Evolutionary conservation across 2,888 invertebrate species (phyloP), one percentile per base, ranked within the genome.

Genomic region (Erebia aethiops): DNA sequence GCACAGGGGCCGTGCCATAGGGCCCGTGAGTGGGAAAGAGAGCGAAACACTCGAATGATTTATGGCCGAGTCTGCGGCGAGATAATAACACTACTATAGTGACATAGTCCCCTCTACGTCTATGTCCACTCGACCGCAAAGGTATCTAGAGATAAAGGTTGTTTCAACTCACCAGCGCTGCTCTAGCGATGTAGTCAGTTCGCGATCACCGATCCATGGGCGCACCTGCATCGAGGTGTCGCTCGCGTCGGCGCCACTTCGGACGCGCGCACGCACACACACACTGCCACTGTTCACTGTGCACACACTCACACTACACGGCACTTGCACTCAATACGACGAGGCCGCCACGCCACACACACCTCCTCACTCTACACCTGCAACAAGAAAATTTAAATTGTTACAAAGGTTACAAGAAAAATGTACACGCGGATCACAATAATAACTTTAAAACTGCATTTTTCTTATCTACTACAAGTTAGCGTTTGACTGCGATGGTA

Each of bases 171-270:
- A 93, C 92, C 92, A 92, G 90, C 92, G 92, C 92, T 87, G 91
- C 91, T 86, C 84, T 88, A 86, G 90, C 86, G 88, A 88, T 85
- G 87, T 86, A 86, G 85, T 89, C 86, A 89, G 84, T 81, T 87
- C 83, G 86, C 87, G 90, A 92, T 93, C 93, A 93, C 93, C 93
- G 92, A 85, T 92, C 93, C 93, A 93, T 93, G 89, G 90, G 88
- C 90, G 85, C 87, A 89, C 88, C 88, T 89, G 89, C 92, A 92
- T 92, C 83, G 89, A 90, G 82, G 86, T 86, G 87, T 86, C 84
- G 84, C 83, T 84, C 79, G 85, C 86, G 87, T 84, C 85, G 87
- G 88, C 89, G 88, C 85, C 88, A 84, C 89, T 77, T 75, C 83
- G 84, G 87, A 87, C 89, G 86, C 85, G 76, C 80, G 76, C 81